phyloP scores from a whole-genome alignment of 2,113 vertebrate species.

The Seriola dumerili region DNA sequence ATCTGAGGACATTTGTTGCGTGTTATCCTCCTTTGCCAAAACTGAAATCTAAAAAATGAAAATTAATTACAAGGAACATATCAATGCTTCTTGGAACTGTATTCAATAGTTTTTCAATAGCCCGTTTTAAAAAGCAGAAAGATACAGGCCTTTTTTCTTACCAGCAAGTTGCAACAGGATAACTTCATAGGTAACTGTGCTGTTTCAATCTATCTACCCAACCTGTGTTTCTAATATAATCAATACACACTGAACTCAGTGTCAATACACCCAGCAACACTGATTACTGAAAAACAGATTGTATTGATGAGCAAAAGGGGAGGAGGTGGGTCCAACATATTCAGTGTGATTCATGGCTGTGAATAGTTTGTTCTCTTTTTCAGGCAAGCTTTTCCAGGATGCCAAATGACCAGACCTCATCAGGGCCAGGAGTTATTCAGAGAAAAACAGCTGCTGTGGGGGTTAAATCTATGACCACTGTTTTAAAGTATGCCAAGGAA shows the following conservation, averaged over 20 bases:
- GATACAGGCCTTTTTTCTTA: not conserved
- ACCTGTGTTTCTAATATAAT: slow-evolving; percentile 7
- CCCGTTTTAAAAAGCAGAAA: not conserved
- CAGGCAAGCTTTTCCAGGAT: not conserved
- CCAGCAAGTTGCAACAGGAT: not conserved
- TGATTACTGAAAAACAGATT: slow-evolving; percentile 22
- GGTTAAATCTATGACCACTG: not conserved
- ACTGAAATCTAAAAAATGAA: not conserved
- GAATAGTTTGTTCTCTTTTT: not conserved
- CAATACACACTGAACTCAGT: slow-evolving; percentile 20
- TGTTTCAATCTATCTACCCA: not conserved
- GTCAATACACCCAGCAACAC: slow-evolving; percentile 10
- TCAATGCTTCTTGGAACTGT: not conserved
- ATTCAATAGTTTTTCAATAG: not conserved
- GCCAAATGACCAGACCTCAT: slow-evolving; percentile 9
- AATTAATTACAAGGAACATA: not conserved
- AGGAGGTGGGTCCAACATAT: not conserved
- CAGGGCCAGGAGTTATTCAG: not conserved
- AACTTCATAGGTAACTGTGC: not conserved
- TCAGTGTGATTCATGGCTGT: not conserved
- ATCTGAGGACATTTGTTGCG: not conserved
- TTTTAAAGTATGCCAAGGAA: slow-evolving; percentile 5
- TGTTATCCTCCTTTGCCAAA: not conserved
- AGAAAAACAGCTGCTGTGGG: not conserved
- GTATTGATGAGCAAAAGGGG: slow-evolving; percentile 23